phyloP scores from a whole-genome alignment of 2,888 invertebrate genomes.

The Stratiomys singularior region DNA sequence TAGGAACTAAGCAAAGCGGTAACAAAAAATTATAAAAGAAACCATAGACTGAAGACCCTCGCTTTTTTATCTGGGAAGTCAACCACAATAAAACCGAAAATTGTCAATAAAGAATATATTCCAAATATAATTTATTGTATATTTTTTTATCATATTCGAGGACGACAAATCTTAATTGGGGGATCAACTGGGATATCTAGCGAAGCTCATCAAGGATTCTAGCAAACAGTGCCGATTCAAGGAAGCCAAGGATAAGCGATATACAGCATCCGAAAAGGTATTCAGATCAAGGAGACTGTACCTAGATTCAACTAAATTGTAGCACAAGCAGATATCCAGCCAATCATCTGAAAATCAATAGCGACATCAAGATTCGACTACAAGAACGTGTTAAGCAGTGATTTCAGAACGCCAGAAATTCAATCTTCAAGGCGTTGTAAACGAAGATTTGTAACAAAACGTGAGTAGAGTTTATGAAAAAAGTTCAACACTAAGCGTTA shows the following conservation, averaged over 20 bases:
- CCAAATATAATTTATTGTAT: no score
- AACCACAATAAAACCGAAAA: no score
- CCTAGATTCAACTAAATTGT: neutral
- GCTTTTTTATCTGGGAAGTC: no score
- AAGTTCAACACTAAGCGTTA: no score
- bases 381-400: neutral
- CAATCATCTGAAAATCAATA: no score
- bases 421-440: neutral
- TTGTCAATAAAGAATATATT: no score
- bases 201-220: neutral
- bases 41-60: no score
- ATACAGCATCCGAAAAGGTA: neutral
- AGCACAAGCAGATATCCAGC: neutral
- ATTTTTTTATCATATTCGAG: no score
- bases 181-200: conserved; percentile 10
- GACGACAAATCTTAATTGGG: neutral
- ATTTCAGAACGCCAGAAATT: no score
- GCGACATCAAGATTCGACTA: neutral
- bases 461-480: neutral
- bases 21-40: no score
- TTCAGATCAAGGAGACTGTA: neutral
- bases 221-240: neutral
- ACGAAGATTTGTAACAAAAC: neutral
- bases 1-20: no score
- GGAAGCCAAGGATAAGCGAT: neutral